Evolutionary conservation across 2,797 vertebrate genomes (phyloP), one percentile per base, ranked within the genome.

Genomic region (Miichthys miiuy): DNA sequence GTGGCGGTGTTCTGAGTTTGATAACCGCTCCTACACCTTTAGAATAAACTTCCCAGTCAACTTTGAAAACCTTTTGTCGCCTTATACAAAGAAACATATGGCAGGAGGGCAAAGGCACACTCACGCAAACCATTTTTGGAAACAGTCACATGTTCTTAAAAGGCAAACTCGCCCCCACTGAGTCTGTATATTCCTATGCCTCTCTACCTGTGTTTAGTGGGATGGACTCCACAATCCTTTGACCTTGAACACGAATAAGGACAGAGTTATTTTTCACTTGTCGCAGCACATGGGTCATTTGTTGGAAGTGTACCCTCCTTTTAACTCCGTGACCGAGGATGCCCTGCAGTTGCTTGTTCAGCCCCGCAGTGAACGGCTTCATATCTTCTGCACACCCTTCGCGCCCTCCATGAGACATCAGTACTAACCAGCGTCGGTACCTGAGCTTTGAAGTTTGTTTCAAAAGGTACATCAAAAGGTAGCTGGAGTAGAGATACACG

Each of bases 361-460:
- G 79, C 80, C 60, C 25, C 72, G 11, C 73, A 41, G 75, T 79
- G 61, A 87, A 80, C 71, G 42, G 61, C 77, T 80, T 86, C 82
- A 80, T 77, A 83, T 84, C 78, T 55, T 57, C 27, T 62, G 63
- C 72, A 12, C 77, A 61, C 63, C 52, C 86, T 72, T 16, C 13
- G 18, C 48, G 4, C 52, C 77, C 75, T 76, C 55, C 68, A 48
- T 63, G 61, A 87, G 83, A 87, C 90, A 85, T 89, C 87, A 81
- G 83, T 74, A 1, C 73, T 77, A 80, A 72, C 58, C 81, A 34
- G 62, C 75, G 42, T 74, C 38, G 65, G 79, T 81, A 79, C 67
- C 75, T 7, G 30, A 79, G 82, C 93, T 93, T 92, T 92, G 92
- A 94, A 92, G 90, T 77, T 46, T 62, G 79, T 90, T 91, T 92